phyloP scores from a whole-genome alignment of 2,888 invertebrate species.

The Latrodectus hesperus region DNA sequence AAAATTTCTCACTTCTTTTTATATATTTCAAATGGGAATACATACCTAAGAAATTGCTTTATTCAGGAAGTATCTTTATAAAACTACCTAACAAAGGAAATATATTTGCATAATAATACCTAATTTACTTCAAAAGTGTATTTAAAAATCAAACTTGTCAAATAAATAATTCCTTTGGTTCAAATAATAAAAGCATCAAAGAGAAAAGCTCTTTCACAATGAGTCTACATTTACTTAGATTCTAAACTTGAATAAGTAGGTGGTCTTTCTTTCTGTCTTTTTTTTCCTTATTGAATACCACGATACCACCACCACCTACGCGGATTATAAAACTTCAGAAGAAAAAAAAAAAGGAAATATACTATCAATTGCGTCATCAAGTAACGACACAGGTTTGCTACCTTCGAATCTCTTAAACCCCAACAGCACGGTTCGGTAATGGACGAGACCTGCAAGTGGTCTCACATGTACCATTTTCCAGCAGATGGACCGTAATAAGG shows the following conservation, averaged over 20 bases:
- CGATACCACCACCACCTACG: not conserved
- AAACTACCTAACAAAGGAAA: too few relatives aligned
- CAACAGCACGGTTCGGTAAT: not conserved
- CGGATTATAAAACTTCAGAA: not conserved
- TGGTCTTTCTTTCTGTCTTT: not conserved
- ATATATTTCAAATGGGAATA: too few relatives aligned
- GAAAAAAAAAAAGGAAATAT: not conserved
- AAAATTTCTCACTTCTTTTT: too few relatives aligned
- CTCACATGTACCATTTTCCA: not conserved
- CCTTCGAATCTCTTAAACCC: not conserved
- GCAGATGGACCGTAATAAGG: not conserved
- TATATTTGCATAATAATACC: too few relatives aligned
- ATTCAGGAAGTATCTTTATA: too few relatives aligned
- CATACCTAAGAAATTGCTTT: too few relatives aligned
- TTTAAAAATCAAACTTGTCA: too few relatives aligned
- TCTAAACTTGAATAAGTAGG: not conserved
- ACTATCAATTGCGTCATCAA: not conserved
- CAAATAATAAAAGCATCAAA: too few relatives aligned
- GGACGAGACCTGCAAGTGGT: not conserved
- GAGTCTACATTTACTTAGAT: too few relatives aligned
- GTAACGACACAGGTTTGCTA: not conserved
- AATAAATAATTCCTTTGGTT: too few relatives aligned
- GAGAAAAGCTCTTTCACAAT: too few relatives aligned
- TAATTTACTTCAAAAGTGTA: too few relatives aligned
- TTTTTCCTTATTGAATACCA: not conserved